These are phyloP conservation scores for Hippocampus mohnikei DNA, from an alignment of 2,113 vertebrate genomes.

Conservation along the genomic window DNA sequence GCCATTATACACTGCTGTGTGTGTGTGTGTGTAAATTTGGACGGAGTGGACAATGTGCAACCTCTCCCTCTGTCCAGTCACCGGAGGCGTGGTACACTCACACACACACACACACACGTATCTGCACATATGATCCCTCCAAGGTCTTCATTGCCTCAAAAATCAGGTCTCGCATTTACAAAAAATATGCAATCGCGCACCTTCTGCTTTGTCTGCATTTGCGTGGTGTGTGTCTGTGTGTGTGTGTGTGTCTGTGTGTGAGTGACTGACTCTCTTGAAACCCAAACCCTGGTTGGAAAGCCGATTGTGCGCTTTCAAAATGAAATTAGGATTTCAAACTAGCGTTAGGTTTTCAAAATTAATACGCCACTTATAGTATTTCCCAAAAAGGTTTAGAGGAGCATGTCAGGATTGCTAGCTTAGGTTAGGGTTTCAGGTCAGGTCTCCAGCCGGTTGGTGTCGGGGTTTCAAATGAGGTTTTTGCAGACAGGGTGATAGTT, in stretches of 20 bases:
- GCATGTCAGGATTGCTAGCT: too few relatives aligned
- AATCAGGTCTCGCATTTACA: conserved; percentile 59
- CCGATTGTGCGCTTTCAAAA: too few relatives aligned
- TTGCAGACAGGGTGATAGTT: neutral
- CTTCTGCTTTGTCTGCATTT: conserved; percentile 53
- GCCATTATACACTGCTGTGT: conserved; percentile 51
- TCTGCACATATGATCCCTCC: conserved; percentile 35
- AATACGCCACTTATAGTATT: too few relatives aligned
- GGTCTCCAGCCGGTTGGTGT: neutral
- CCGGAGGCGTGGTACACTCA: conserved; percentile 49
- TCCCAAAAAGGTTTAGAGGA: too few relatives aligned
- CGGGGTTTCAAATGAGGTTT: neutral
- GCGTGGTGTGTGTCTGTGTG: conserved; percentile 36
- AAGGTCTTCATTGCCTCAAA: conserved; percentile 51
- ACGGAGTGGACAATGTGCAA: conserved; percentile 60
- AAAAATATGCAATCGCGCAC: conserved; percentile 56
- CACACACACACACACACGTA: conserved; percentile 29
- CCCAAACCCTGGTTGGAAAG: too few relatives aligned
- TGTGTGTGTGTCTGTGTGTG: conserved; percentile 18
- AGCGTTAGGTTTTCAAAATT: too few relatives aligned
- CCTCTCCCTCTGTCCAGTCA: conserved; percentile 58
- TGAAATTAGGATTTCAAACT: too few relatives aligned
- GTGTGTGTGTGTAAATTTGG: conserved; percentile 38
- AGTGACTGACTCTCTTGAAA: neutral
- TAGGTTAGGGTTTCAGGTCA: too few relatives aligned